phyloP scores from a whole-genome alignment of 2,797 vertebrate genomes.

The Carduelis carduelis region DNA sequence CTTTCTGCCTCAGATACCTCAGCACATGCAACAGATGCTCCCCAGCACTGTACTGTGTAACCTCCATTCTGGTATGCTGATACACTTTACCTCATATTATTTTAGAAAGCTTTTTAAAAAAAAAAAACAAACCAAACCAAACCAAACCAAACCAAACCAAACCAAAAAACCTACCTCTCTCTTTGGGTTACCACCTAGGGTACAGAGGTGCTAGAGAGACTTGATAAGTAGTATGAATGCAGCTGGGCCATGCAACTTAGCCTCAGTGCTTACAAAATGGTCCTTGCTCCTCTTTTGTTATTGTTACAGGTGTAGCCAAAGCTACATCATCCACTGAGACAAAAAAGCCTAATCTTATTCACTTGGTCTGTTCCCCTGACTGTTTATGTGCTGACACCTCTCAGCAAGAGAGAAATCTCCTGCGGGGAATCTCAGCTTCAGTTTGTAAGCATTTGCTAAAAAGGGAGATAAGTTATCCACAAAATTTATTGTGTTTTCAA shows the following conservation, averaged over 20 bases:
- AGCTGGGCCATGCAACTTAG: background rate
- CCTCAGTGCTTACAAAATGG: background rate
- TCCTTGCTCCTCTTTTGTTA: background rate
- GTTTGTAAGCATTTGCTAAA: background rate
- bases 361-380: background rate
- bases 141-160: fast-evolving
- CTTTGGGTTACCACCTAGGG: background rate
- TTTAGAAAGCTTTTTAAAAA: background rate
- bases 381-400: background rate
- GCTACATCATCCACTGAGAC: background rate
- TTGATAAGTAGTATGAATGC: background rate
- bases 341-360: background rate
- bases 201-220: background rate
- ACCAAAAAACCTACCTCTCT: background rate
- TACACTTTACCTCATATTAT: background rate
- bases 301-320: background rate
- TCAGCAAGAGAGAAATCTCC: background rate
- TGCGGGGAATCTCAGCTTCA: background rate
- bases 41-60: background rate
- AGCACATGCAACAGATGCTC: background rate
- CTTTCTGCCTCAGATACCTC: background rate
- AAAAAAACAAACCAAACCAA: fast-evolving
- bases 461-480: background rate
- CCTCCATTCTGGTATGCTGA: background rate
- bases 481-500: background rate